Conservation (phyloP, 2,888 invertebrate genomes). For the Protophormia terraenovae region DNA sequence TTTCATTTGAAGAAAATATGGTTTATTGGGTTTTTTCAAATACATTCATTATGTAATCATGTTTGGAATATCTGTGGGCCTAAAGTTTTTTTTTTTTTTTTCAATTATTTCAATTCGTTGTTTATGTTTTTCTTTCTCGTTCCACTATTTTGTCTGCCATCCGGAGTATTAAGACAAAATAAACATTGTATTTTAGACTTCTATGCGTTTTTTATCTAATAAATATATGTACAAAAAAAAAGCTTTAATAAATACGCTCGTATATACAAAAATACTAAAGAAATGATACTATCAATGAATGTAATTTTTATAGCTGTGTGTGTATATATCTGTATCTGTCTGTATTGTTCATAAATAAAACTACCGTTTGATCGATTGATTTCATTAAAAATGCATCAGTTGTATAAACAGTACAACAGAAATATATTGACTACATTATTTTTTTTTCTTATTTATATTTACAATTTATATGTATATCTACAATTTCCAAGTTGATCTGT, state of each 20-base stretch:
- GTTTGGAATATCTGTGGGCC: constrained; percentile 23
- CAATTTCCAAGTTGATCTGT: constrained; percentile 74
- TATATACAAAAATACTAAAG: no score
- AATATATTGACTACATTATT: background rate
- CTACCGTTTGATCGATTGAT: constrained; percentile 77
- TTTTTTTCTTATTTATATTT: background rate
- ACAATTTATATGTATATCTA: constrained; percentile 7
- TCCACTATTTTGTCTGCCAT: constrained; percentile 2
- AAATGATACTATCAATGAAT: background rate
- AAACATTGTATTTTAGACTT: constrained; percentile 25
- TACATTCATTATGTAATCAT: constrained; percentile 25
- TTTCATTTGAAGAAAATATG: background rate
- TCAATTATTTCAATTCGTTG: constrained; percentile 20
- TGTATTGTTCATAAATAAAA: constrained; percentile 56
- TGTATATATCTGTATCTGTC: background rate
- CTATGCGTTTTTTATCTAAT: constrained; percentile 20
- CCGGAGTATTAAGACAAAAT: constrained; percentile 23
- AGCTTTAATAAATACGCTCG: background rate
- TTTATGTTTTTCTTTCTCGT: background rate
- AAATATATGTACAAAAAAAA: constrained; percentile 1
- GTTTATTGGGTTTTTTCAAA: background rate
- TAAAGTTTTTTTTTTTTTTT: background rate
- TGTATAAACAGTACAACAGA: constrained; percentile 67
- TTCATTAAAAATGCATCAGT: constrained; percentile 79
- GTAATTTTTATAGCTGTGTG: background rate